Percentiles rank a stretch among this genome's conserved stretches.
These are phyloP conservation scores for Odobenus rosmarus DNA, from an alignment of 2,113 vertebrate genomes.

Conservation along the genomic window DNA sequence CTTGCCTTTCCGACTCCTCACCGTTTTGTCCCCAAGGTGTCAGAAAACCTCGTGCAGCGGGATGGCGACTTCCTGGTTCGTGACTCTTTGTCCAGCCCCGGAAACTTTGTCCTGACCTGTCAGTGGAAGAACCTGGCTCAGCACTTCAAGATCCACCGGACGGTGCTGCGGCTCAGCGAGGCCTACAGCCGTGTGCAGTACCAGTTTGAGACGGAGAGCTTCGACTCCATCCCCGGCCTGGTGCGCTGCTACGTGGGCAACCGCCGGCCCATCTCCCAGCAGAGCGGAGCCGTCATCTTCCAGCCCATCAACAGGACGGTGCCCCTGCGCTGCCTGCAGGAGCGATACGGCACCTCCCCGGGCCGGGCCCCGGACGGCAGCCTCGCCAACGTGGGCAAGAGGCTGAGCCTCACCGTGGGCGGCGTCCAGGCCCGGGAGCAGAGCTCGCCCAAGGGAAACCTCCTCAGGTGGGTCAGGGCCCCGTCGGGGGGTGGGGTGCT, in stretches of 20 bases:
- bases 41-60: constrained; percentile 93
- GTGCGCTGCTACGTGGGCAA: constrained; percentile 96
- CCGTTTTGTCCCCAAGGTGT: constrained; percentile 86
- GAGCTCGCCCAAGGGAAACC: constrained; percentile 85
- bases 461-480: constrained; percentile 89
- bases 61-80: constrained; percentile 98
- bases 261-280: constrained; percentile 93
- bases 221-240: constrained; percentile 94
- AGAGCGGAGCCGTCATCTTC: constrained; percentile 96
- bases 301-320: constrained; percentile 95
- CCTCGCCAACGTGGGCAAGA: constrained; percentile 84
- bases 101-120: constrained; percentile 96
- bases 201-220: constrained; percentile 94
- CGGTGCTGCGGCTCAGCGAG: constrained; percentile 92
- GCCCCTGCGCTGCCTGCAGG: constrained; percentile 94
- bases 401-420: constrained; percentile 92
- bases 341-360: constrained; percentile 89
- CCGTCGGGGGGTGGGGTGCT: not conserved
- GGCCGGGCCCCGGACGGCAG: constrained; percentile 70
- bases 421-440: constrained; percentile 86
- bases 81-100: constrained; percentile 96
- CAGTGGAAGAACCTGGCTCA: constrained; percentile 96
- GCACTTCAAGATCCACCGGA: constrained; percentile 97
- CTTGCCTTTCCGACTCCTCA: not conserved
- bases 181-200: constrained; percentile 96